Evolutionary conservation across 2,113 vertebrate genomes (phyloP), one percentile per base, ranked within the genome.

Genomic region (Istiophorus platypterus): DNA sequence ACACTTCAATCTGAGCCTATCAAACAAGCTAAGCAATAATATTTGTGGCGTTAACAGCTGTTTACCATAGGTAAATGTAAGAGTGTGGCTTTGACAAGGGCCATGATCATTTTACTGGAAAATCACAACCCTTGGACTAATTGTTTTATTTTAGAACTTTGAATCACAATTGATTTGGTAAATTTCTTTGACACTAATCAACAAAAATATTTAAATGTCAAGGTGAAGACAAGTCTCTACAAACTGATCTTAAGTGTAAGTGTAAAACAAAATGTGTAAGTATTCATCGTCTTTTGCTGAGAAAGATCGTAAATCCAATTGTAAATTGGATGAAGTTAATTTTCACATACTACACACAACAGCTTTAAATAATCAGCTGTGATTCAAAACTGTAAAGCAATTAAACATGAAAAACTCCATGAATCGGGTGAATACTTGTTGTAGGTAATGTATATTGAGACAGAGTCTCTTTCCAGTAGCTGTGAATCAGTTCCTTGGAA

Each of bases 21-120:
- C 17, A 69, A 17, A 85, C 66, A 59, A 72, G 10, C n/a, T 14
- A 24, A 87, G 79, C 86, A 86, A 85, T 85, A 86, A 67, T 57
- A 34, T 64, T 42, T 62, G 29, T 49, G 22, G 39, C 5, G 22
- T 79, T 24, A 76, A 52, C 17, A 80, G 27, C 47, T 13, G 13
- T 69, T 56, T 39, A 76, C 26, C 22, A 5, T 1, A 10, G 14
- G 15, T 56, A 8, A 59, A 41, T 51, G 14, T 18, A 29, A 41
- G 12, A 1, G 14, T 52, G 0, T 0, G 27, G 52, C 20, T 41
- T 51, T 67, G 26, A 59, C 11, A 6, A 54, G 54, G 6, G 52
- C 20, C 27, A 41, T 27, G 24, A 56, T 62, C 11, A 27, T 24
- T 15, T 57, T 70, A 12, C 52, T 59, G 54, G 17, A 41, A 58